A percentile compares a stretch with the other conserved stretches of the same genome.
Evolutionary conservation across 1,140 invertebrate genomes (phyloP).

Genomic region (Pseudomyrmex flavicornis): DNA sequence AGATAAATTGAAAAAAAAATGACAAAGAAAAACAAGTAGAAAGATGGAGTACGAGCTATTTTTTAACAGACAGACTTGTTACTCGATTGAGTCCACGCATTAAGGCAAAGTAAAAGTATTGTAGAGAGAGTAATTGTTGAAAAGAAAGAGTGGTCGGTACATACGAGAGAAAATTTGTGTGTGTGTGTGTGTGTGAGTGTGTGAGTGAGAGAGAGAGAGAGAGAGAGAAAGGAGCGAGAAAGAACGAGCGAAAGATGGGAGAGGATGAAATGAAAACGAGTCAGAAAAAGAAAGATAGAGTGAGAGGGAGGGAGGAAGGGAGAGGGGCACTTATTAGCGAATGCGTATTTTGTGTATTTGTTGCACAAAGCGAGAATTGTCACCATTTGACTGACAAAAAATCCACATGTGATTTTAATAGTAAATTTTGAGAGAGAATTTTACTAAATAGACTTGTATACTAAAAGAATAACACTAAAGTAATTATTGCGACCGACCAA

Average conservation of each 20-base stretch:
- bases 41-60: slow-evolving; percentile 80
- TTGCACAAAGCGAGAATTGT: slow-evolving; percentile 80
- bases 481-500: slow-evolving; percentile 83
- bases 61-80: slow-evolving; percentile 83
- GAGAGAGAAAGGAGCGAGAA: slow-evolving; percentile 31
- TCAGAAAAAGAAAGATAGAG: slow-evolving; percentile 16
- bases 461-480: slow-evolving; percentile 74
- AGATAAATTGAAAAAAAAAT: slow-evolving; percentile 61
- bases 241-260: slow-evolving; percentile 9
- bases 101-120: slow-evolving; percentile 41
- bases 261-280: slow-evolving; percentile 6
- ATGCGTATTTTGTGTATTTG: slow-evolving; percentile 71
- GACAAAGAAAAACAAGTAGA: slow-evolving; percentile 14
- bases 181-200: slow-evolving; percentile 19
- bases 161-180: too few relatives aligned
- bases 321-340: slow-evolving; percentile 74
- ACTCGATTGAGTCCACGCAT: slow-evolving; percentile 80
- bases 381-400: slow-evolving; percentile 81
- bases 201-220: slow-evolving; percentile 43
- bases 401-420: slow-evolving; percentile 83
- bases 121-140: slow-evolving; percentile 11
- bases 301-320: slow-evolving; percentile 19
- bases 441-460: slow-evolving; percentile 82
- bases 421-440: slow-evolving; percentile 84
- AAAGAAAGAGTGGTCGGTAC: slow-evolving; percentile 15